Conservation (phyloP, 64 coral and sea anemone genomes). For the Pocillopora damicornis region DNA sequence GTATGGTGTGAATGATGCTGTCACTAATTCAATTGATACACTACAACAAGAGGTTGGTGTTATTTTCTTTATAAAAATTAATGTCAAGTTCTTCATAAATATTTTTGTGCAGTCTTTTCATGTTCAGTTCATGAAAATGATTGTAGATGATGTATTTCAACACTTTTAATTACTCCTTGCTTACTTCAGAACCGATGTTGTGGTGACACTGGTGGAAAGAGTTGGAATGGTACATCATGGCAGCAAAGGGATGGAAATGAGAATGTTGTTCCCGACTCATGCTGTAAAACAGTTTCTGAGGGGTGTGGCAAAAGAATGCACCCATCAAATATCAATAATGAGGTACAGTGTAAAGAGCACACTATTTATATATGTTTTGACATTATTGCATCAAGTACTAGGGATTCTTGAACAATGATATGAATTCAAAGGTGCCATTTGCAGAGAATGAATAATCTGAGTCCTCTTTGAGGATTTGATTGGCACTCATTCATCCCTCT, state of each 20-base stretch:
- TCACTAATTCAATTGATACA: conserved; percentile 80
- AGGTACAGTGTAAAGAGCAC: conserved; percentile 19
- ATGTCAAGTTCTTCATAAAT: too few relatives aligned
- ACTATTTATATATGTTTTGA: too few relatives aligned
- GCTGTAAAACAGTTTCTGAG: conserved; percentile 66
- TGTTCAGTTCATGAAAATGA: too few relatives aligned
- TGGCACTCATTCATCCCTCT: too few relatives aligned
- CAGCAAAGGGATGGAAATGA: conserved; percentile 42
- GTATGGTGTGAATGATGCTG: conserved; percentile 68
- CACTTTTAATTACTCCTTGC: not conserved
- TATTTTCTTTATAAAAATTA: too few relatives aligned
- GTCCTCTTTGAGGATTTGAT: too few relatives aligned
- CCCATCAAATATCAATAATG: conserved; percentile 72
- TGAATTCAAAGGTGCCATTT: too few relatives aligned
- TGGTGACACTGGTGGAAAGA: conserved; percentile 60
- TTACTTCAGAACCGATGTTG: conserved; percentile 67
- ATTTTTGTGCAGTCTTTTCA: too few relatives aligned
- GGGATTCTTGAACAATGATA: too few relatives aligned
- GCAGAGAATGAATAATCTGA: too few relatives aligned
- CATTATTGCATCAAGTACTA: too few relatives aligned
- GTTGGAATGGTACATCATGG: conserved; percentile 87
- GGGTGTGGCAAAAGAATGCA: conserved; percentile 65
- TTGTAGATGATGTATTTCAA: too few relatives aligned
- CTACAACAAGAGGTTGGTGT: conserved; percentile 66
- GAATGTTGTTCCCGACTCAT: conserved; percentile 81